A percentile compares a stretch with the other conserved stretches of the same genome.
Evolutionary conservation across 1,140 invertebrate genomes (phyloP).

Genomic region (Microplitis demolitor): DNA sequence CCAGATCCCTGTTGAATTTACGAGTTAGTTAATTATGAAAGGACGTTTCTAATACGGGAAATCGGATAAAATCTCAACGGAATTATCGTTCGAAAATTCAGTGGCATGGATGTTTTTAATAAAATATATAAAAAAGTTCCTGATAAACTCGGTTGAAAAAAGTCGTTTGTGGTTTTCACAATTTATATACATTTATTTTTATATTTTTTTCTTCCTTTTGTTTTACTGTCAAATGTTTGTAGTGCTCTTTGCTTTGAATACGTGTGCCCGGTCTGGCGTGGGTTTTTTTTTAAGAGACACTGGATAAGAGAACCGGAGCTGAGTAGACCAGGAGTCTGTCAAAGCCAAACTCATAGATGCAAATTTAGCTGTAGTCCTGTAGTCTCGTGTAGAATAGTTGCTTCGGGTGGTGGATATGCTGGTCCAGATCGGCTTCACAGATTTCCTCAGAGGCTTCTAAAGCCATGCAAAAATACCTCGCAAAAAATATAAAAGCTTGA

Average conservation of each 20-base stretch:
- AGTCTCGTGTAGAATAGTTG: not conserved
- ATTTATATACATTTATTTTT: no score
- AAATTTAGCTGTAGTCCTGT: no score
- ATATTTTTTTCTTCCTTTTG: no score
- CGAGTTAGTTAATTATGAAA: conserved; percentile 56
- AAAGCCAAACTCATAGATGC: no score
- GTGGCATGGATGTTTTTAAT: not conserved
- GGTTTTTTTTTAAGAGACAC: not conserved
- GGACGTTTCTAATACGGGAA: conserved; percentile 48
- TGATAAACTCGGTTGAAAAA: no score
- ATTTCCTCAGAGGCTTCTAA: conserved; percentile 46
- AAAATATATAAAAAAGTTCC: not conserved
- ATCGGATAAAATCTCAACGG: conserved; percentile 38
- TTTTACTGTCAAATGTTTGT: no score
- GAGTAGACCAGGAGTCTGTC: not conserved
- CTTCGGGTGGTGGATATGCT: not conserved
- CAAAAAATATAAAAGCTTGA: no score
- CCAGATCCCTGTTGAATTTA: conserved; percentile 42
- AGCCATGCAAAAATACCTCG: conserved; percentile 10
- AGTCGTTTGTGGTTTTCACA: no score
- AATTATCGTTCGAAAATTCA: conserved; percentile 33
- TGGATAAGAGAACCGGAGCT: not conserved
- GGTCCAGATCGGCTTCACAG: conserved; percentile 28
- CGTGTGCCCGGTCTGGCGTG: no score
- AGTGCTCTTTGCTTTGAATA: not conserved